A percentile compares a stretch with the other conserved stretches of the same genome.
Conservation (phyloP, 2,797 vertebrate genomes). For the Bucorvus abyssinicus region DNA sequence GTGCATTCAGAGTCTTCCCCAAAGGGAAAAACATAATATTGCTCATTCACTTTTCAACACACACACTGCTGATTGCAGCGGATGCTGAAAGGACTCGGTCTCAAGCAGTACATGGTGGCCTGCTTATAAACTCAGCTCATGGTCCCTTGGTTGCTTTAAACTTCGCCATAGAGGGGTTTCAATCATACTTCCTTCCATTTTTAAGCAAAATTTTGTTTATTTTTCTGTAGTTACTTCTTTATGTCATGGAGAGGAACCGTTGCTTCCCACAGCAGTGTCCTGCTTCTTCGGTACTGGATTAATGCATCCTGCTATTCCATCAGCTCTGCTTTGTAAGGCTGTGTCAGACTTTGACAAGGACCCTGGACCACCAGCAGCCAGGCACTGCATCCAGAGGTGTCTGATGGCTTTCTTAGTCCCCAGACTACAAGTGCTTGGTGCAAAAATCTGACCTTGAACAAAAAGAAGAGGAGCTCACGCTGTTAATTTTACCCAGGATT, state of each 20-base stretch:
- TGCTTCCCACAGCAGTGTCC: neutral
- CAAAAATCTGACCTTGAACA: neutral
- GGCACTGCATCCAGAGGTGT: neutral
- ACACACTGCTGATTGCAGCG: neutral
- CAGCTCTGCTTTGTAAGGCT: neutral
- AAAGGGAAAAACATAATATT: neutral
- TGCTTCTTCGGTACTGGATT: accelerated
- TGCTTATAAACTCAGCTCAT: neutral
- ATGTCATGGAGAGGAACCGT: accelerated
- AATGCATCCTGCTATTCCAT: neutral
- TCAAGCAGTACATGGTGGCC: neutral
- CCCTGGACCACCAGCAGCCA: neutral
- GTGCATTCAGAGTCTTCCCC: neutral
- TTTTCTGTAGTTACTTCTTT: neutral
- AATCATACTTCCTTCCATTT: neutral
- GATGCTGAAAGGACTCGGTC: neutral
- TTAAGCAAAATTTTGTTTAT: neutral
- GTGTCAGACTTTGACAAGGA: neutral
- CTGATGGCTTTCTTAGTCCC: neutral
- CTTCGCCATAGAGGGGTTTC: neutral
- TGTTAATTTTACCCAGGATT: neutral
- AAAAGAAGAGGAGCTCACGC: neutral
- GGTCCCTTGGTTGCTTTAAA: neutral
- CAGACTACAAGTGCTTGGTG: neutral
- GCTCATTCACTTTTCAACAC: neutral